A percentile compares a stretch with the other conserved stretches of the same genome.
These are phyloP conservation scores for Agriotes lineatus DNA, from an alignment of 2,888 invertebrate species.

Conservation along the genomic window DNA sequence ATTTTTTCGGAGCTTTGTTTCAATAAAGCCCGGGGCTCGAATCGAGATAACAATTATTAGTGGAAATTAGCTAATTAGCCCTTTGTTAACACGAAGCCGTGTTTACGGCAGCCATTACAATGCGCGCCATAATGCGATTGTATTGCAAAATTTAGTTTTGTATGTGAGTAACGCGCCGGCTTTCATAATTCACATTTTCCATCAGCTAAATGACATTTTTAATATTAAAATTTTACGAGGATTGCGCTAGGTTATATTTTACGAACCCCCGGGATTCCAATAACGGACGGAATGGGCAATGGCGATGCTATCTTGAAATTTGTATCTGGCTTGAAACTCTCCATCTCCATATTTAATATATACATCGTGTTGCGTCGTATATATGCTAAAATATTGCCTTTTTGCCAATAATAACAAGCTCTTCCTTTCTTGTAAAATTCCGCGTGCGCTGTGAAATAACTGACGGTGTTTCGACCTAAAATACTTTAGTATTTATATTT, in stretches of 20 bases:
- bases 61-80: too few species aligned
- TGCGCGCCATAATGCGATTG: background rate
- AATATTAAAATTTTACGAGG: constrained; percentile 59
- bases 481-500: too few species aligned
- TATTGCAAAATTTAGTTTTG: constrained; percentile 4
- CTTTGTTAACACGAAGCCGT: too few species aligned
- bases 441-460: background rate
- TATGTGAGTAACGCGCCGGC: constrained; percentile 16
- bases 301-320: constrained; percentile 46
- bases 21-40: too few species aligned
- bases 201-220: constrained; percentile 55
- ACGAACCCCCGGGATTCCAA: constrained; percentile 54
- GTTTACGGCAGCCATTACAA: too few species aligned
- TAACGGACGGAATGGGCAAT: constrained; percentile 50
- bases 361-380: constrained; percentile 17
- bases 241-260: constrained; percentile 54
- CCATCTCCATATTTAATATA: constrained; percentile 36
- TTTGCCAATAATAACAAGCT: constrained; percentile 16
- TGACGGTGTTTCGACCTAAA: background rate
- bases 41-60: too few species aligned
- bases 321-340: constrained; percentile 35
- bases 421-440: background rate
- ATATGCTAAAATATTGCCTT: constrained; percentile 17
- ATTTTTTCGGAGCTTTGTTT: background rate
- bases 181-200: constrained; percentile 50